These are phyloP conservation scores for Caenorhabditis parvicauda DNA, from an alignment of 2,888 invertebrate genomes.

Conservation along the genomic window DNA sequence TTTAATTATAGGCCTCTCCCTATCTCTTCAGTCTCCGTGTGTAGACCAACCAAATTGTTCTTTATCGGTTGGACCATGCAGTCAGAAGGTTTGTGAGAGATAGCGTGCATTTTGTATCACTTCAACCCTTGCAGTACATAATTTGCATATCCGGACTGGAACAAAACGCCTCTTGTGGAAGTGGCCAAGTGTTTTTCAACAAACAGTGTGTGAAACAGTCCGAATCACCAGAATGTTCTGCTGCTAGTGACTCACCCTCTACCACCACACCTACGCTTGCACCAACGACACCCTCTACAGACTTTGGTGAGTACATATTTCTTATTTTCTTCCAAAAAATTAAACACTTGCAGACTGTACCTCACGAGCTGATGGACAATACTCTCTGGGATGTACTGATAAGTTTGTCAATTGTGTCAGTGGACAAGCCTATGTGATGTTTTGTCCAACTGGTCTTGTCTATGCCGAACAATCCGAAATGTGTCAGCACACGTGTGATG, in stretches of 20 bases:
- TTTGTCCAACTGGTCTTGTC: slow-evolving; percentile 14
- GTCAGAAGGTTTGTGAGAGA: no score
- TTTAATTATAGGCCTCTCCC: no score
- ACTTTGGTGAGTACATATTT: no score
- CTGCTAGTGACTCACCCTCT: slow-evolving; percentile 4
- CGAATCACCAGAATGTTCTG: slow-evolving; percentile 17
- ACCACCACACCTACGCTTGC: no score
- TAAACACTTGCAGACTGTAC: slow-evolving; percentile 11
- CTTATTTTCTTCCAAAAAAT: background rate
- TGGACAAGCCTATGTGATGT: slow-evolving; percentile 10
- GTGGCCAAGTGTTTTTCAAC: slow-evolving; percentile 14
- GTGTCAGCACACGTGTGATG: slow-evolving; percentile 19
- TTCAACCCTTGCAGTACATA: no score
- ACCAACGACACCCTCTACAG: slow-evolving; percentile 2
- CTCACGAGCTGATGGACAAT: slow-evolving; percentile 6
- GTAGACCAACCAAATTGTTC: no score
- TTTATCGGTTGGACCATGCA: no score
- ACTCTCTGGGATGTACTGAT: slow-evolving; percentile 8
- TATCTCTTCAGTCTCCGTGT: no score
- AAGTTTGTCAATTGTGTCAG: slow-evolving; percentile 12
- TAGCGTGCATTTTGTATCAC: no score
- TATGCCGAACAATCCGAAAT: slow-evolving; percentile 5
- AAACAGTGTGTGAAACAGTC: slow-evolving; percentile 6
- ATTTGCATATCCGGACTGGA: no score
- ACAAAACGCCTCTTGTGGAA: background rate